Evolutionary conservation across 1,140 invertebrate genomes (phyloP).

Genomic region (Diorhabda sublineata): DNA sequence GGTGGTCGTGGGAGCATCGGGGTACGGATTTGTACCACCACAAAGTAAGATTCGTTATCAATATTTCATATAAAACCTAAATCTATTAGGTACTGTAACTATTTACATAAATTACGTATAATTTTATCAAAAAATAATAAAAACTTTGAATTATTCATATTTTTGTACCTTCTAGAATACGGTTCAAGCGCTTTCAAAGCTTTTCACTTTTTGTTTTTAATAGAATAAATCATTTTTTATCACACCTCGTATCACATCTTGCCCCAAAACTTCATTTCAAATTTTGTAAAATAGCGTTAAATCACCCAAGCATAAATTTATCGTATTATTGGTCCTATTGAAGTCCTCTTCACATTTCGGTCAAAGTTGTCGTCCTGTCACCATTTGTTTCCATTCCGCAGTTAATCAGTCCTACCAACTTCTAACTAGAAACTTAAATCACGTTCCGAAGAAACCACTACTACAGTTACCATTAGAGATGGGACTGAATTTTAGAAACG

Average conservation of each 20-base stretch:
- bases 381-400: conserved; percentile 15
- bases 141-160: too few species aligned
- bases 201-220: too few species aligned
- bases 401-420: conserved; percentile 16
- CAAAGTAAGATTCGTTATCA: conserved; percentile 52
- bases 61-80: neutral
- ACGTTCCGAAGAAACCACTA: neutral
- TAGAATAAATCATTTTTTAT: too few species aligned
- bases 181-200: too few species aligned
- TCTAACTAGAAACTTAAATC: conserved; percentile 11
- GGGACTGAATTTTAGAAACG: neutral
- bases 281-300: neutral
- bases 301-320: neutral
- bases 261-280: too few species aligned
- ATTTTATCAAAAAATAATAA: too few species aligned
- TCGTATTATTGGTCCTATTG: neutral
- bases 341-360: neutral
- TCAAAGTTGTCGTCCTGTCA: neutral
- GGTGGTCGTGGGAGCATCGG: conserved; percentile 66
- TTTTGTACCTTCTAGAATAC: too few species aligned
- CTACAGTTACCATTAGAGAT: neutral
- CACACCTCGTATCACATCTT: too few species aligned
- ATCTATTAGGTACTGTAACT: neutral
- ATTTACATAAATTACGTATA: too few species aligned
- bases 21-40: conserved; percentile 70